These are phyloP conservation scores for Monopis laevigella DNA, from an alignment of 2,888 invertebrate species.

Conservation along the genomic window DNA sequence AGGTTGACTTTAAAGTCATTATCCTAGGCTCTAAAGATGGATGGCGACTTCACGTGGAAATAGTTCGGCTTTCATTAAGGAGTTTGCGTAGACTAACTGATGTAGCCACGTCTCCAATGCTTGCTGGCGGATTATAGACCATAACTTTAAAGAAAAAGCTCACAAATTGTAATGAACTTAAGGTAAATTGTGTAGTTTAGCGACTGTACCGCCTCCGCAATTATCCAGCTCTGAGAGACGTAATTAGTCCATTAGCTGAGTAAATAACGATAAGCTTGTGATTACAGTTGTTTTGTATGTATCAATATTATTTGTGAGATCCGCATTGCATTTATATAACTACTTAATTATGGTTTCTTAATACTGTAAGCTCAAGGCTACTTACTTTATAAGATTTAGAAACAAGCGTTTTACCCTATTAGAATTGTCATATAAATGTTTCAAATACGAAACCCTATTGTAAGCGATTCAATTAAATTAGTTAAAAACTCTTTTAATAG, in stretches of 20 bases:
- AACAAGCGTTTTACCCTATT: too few species aligned
- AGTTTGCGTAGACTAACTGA: slow-evolving; percentile 20
- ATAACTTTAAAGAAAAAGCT: not conserved
- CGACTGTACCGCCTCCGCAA: slow-evolving; percentile 24
- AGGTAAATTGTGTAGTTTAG: not conserved
- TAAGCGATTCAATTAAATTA: slow-evolving; percentile 40
- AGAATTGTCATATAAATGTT: too few species aligned
- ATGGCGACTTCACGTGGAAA: slow-evolving; percentile 20
- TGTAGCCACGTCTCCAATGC: slow-evolving; percentile 20
- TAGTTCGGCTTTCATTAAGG: slow-evolving; percentile 28
- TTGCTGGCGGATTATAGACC: too few species aligned
- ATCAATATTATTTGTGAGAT: slow-evolving; percentile 8
- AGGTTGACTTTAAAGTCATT: slow-evolving; percentile 6
- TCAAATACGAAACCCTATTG: too few species aligned
- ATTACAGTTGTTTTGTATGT: slow-evolving; percentile 27
- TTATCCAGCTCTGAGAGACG: slow-evolving; percentile 36
- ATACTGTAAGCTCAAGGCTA: too few species aligned
- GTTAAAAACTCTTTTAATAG: slow-evolving; percentile 30
- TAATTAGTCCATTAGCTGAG: slow-evolving; percentile 57
- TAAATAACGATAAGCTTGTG: slow-evolving; percentile 51
- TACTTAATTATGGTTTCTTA: too few species aligned
- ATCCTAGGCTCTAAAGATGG: slow-evolving; percentile 9
- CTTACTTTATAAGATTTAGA: too few species aligned
- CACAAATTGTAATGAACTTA: not conserved
- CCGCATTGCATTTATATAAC: slow-evolving; percentile 5